phyloP scores from a whole-genome alignment of 2,888 invertebrate genomes.

The Synergus gifuensis region DNA sequence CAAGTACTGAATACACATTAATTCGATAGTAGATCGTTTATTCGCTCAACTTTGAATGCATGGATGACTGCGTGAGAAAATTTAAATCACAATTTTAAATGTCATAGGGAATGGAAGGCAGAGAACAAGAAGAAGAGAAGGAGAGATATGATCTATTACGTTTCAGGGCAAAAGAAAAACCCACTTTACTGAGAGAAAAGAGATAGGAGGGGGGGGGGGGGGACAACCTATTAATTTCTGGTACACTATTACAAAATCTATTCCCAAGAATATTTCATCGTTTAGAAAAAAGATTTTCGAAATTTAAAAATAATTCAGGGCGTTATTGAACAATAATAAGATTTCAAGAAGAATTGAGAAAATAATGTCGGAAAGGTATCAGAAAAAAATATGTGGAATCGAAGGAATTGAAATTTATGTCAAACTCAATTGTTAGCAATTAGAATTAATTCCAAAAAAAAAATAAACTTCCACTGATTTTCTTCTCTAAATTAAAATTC shows the following conservation, averaged over 20 bases:
- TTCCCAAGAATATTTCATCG: neutral
- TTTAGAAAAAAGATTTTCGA: neutral
- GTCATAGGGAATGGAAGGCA: slow-evolving; percentile 25
- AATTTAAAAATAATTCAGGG: neutral
- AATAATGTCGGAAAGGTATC: neutral
- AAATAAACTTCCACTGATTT: neutral
- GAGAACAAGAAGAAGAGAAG: slow-evolving; percentile 25
- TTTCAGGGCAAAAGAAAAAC: slow-evolving; percentile 25
- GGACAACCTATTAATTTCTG: neutral
- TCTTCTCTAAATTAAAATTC: neutral
- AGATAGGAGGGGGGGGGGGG: neutral
- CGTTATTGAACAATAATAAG: neutral
- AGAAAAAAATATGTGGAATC: neutral
- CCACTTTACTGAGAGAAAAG: slow-evolving; percentile 4
- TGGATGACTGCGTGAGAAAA: slow-evolving; percentile 37
- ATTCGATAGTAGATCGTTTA: slow-evolving; percentile 28
- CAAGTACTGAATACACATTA: slow-evolving; percentile 10
- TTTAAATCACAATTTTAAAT: slow-evolving; percentile 27
- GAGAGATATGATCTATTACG: slow-evolving; percentile 31
- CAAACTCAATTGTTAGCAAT: neutral
- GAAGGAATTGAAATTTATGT: neutral
- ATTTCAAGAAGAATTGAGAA: neutral
- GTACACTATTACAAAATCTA: neutral
- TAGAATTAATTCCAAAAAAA: neutral
- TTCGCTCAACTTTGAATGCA: slow-evolving; percentile 35